phyloP scores from a whole-genome alignment of 2,888 invertebrate genomes.

The Macrostomum cliftonense region DNA sequence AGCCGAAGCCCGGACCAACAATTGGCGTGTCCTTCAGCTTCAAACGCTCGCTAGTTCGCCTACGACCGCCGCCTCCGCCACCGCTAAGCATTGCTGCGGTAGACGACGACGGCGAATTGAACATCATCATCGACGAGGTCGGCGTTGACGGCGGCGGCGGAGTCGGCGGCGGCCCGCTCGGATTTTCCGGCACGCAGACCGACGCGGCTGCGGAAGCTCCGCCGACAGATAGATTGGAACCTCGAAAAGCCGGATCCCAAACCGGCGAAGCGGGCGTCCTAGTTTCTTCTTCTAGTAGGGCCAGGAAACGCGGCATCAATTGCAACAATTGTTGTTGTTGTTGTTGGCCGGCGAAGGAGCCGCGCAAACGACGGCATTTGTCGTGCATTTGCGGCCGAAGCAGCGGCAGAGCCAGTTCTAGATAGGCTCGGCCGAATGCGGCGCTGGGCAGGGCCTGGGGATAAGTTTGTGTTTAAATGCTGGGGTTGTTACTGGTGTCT shows the following conservation, averaged over 20 bases:
- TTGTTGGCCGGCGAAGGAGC: not conserved
- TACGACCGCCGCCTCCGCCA: too few species aligned
- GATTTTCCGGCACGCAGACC: not conserved
- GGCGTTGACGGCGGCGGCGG: not conserved
- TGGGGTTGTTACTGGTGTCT: too few species aligned
- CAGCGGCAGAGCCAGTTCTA: not conserved
- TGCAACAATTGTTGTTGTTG: not conserved
- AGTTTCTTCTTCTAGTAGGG: slow-evolving; percentile 67
- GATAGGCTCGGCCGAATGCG: slow-evolving; percentile 10
- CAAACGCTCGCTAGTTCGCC: too few species aligned
- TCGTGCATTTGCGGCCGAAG: not conserved
- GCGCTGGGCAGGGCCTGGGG: slow-evolving; percentile 66
- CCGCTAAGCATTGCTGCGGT: too few species aligned
- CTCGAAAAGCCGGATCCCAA: slow-evolving; percentile 55
- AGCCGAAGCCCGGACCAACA: too few species aligned
- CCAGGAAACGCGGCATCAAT: slow-evolving; percentile 51
- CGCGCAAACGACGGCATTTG: not conserved
- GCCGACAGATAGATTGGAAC: too few species aligned
- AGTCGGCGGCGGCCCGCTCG: not conserved
- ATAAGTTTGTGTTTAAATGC: too few species aligned
- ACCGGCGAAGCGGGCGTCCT: slow-evolving; percentile 67
- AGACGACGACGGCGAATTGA: not conserved
- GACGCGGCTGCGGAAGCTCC: not conserved
- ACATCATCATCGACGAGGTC: not conserved
- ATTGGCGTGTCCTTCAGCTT: too few species aligned